Conservation (phyloP, 2,888 invertebrate genomes). For the Scaptomyza tumidula region DNA sequence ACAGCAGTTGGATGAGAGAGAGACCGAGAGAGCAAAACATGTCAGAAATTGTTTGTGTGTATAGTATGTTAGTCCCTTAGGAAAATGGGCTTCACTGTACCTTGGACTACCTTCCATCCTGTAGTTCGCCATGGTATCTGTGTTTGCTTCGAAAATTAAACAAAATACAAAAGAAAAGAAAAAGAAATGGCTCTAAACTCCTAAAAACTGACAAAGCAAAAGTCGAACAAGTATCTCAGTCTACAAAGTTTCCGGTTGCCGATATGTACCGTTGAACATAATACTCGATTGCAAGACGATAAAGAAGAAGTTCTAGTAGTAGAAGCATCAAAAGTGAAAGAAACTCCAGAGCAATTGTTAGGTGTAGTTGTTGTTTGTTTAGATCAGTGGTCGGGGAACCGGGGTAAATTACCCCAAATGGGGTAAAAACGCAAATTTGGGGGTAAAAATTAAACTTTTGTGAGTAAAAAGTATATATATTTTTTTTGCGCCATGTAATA, state of each 20-base stretch:
- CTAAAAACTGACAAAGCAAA: constrained; percentile 40
- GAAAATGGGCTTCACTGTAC: constrained; percentile 42
- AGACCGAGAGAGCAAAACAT: constrained; percentile 13
- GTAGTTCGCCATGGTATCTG: constrained; percentile 48
- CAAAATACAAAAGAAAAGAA: constrained; percentile 46
- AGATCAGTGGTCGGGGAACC: too few relatives aligned
- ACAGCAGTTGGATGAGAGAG: neutral
- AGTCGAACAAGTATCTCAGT: constrained; percentile 56
- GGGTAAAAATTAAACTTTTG: too few relatives aligned
- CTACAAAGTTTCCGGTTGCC: constrained; percentile 49
- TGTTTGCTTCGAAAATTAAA: constrained; percentile 71
- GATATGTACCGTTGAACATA: constrained; percentile 5
- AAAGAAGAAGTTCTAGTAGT: neutral
- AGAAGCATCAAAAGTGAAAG: neutral
- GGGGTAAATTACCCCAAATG: too few relatives aligned
- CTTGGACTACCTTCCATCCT: constrained; percentile 19
- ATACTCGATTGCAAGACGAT: constrained; percentile 18
- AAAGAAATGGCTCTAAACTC: constrained; percentile 16
- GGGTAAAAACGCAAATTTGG: too few relatives aligned
- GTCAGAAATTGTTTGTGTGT: constrained; percentile 24
- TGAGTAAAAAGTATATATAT: too few relatives aligned
- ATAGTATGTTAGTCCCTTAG: constrained; percentile 19
- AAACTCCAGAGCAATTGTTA: constrained; percentile 13
- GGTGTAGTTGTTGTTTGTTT: neutral
- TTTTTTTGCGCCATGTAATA: too few relatives aligned